Base-by-base conservation (phyloP, 1,140 invertebrate species). In the Drosophila equinoxialis region DNA sequence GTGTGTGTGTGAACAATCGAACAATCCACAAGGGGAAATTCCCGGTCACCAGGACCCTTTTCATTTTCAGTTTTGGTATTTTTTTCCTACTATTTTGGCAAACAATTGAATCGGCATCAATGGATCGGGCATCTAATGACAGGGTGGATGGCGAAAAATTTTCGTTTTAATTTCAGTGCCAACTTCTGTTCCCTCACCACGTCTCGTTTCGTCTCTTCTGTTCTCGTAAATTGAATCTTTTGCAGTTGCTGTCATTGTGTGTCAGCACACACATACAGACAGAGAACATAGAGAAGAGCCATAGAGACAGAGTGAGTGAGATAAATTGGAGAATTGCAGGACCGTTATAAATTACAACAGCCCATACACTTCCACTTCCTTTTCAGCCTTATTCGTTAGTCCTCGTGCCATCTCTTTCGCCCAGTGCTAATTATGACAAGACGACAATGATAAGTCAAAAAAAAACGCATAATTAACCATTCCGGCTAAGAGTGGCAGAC, bases 141-240 rank as follows among this genome's bases (percentile, higher is more conserved):
- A 86, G 82, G 82, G 82, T 86, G 82, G 82, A 86, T 86, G 71
- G 83, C 79, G 17, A 51, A 51, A 83, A 73, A 70, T 79, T 87
- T 87, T 79, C 75, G 79, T 63, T 77, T 77, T 77, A 77, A 77
- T 77, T 77, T 61, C 74, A 77, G 81, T 86, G 84, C 84, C 77
- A 85, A 86, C 79, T 84, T 81, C 70, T 71, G 60, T 79, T 39
- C 35, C 10, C 10, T 11, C 10, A 8, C 1, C 35, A 6, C 35
- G 35, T 2, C 35, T 35, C 35, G 35, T 35, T 10, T 35, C 75
- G 85, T 81, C 69, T 66, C 45, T 79, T 74, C 76, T 65, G 39
- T 59, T 61, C 64, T 58, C 35, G 65, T 17, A 69, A 59, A 48
- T 33, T 59, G 57, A 64, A 48, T 66, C 55, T 65, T 41, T 75